Evolutionary conservation across 2,888 invertebrate species (phyloP).

Genomic region (Megalurothrips usitatus): DNA sequence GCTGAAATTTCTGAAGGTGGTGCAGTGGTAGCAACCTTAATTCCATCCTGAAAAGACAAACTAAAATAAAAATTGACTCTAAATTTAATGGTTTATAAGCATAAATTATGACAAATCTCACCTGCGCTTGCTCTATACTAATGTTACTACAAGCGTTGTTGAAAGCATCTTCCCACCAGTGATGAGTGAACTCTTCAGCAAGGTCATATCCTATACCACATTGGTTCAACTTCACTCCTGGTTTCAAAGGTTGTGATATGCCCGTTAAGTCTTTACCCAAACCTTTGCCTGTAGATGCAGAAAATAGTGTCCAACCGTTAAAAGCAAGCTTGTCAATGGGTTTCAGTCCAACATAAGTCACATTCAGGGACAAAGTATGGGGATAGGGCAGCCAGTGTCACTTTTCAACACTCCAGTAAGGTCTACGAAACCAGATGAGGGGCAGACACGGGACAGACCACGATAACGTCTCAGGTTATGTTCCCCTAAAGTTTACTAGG

Average conservation of each 20-base stretch:
- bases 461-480: neutral
- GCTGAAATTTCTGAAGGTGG: constrained; percentile 39
- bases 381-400: neutral
- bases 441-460: neutral
- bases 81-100: neutral
- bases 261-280: constrained; percentile 77
- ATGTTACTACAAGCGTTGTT: constrained; percentile 69
- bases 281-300: constrained; percentile 63
- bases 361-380: no score
- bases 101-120: constrained; percentile 29
- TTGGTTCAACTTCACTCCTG: constrained; percentile 73
- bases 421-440: no score
- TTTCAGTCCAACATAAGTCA: no score
- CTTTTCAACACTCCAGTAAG: no score
- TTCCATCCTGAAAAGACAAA: constrained; percentile 39
- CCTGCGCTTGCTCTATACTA: constrained; percentile 39
- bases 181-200: constrained; percentile 68
- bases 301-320: neutral
- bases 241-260: constrained; percentile 69
- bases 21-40: constrained; percentile 37
- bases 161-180: constrained; percentile 80
- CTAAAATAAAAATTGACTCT: constrained; percentile 28
- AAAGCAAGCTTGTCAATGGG: no score
- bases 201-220: constrained; percentile 72
- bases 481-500: neutral